phyloP scores from a whole-genome alignment of 2,797 vertebrate genomes.

The Threskiornis aethiopicus region DNA sequence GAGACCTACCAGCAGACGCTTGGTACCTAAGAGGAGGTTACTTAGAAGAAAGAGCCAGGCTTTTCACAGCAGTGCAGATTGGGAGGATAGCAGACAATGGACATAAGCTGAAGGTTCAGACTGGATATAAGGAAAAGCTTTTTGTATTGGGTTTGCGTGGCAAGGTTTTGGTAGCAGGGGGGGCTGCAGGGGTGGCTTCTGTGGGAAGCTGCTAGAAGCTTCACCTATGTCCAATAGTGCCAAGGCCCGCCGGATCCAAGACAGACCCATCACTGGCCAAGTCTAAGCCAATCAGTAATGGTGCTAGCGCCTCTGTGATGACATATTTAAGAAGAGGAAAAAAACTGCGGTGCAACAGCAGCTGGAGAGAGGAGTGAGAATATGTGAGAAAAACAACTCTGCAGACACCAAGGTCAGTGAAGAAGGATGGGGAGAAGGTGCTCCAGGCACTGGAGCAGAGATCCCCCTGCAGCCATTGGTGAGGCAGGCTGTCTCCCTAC shows the following conservation, averaged over 20 bases:
- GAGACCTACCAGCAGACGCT: neutral
- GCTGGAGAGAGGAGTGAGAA: neutral
- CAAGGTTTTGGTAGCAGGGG: neutral
- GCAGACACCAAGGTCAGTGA: neutral
- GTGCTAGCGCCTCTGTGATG: neutral
- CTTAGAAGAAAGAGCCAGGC: neutral
- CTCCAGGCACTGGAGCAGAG: neutral
- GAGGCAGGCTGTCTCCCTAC: neutral
- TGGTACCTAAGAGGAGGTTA: neutral
- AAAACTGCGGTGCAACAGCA: neutral
- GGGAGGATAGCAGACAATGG: neutral
- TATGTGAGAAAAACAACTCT: neutral
- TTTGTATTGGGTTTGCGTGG: neutral
- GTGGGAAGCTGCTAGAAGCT: neutral
- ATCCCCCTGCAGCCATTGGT: neutral
- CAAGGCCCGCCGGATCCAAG: neutral
- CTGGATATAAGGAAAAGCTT: neutral
- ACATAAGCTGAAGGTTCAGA: neutral
- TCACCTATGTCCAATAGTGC: neutral
- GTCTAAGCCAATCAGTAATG: fast-evolving
- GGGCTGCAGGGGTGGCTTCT: neutral
- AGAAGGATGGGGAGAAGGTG: neutral
- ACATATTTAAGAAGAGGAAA: neutral
- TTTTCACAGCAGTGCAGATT: neutral
- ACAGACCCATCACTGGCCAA: neutral